Base-by-base conservation (phyloP, 2,113 vertebrate genomes). In the Syrmaticus mikado region DNA sequence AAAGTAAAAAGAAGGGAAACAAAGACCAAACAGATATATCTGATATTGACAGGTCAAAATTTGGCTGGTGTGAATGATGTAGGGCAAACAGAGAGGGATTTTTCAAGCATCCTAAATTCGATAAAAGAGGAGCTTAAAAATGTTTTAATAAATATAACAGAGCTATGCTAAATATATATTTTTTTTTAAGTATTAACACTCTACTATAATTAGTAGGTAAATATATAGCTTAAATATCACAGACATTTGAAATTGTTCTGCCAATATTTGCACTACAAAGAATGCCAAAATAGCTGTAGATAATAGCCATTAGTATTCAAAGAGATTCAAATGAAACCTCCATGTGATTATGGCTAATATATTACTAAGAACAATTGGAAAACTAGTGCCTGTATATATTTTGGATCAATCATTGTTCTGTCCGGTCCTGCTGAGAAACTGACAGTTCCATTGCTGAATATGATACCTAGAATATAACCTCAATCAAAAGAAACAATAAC, bases 391-490 rank as follows among this genome's bases (percentile, higher is more conserved):
- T 71, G 55, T 43, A 34, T 34, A 12, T 80, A 57, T 85, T 87
- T 79, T 62, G 28, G 28, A 85, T 89, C 79, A 87, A 57, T 85
- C 15, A 2, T 43, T 73, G 5, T 25, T 87, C 34, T 87, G 28
- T 40, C 10, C 4, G 0, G 38, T 60, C 48, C 52, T 64, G 57
- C 46, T 62, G 60, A 75, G 52, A 68, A 82, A 74, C 46, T 82
- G 55, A 46, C 79, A 46, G n/a, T 70, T 94, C 30, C 62, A 57
- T 13, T 77, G 64, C 36, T 84, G 62, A 75, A 89, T 96, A 83
- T 30, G 43, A 83, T 65, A 48, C 65, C 85, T 72, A 45, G 43
- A 87, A 48, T 45, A 53, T 55, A 86, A 86, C 36, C 36, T 94
- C 73, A 81, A 80, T 79, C 34, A 64, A 77, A 93, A 83, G 62